A percentile compares a stretch with the other conserved stretches of the same genome.
Evolutionary conservation across 1,140 invertebrate genomes (phyloP).

Genomic region (Sycophaga agraensis): DNA sequence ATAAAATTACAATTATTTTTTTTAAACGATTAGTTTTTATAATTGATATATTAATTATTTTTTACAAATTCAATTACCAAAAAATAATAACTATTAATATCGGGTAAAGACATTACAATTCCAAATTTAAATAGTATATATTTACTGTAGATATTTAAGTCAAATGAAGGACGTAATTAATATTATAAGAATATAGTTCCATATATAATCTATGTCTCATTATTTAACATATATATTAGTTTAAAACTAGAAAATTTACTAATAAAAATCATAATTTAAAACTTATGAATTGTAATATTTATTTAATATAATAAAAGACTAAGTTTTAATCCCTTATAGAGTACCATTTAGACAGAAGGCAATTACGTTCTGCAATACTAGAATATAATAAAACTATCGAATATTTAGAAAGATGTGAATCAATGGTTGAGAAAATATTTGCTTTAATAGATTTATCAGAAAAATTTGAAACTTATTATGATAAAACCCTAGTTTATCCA

Average conservation of each 20-base stretch:
- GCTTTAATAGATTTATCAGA: slow-evolving; percentile 38
- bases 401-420: slow-evolving; percentile 30
- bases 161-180: too few relatives aligned
- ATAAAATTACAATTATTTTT: too few relatives aligned
- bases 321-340: slow-evolving; percentile 31
- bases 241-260: background rate
- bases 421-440: slow-evolving; percentile 33
- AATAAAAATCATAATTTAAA: background rate
- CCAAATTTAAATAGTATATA: too few relatives aligned
- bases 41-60: too few relatives aligned
- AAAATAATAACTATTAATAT: too few relatives aligned
- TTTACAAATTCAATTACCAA: too few relatives aligned
- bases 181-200: too few relatives aligned
- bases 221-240: too few relatives aligned
- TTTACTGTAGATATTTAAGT: too few relatives aligned
- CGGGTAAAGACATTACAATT: too few relatives aligned
- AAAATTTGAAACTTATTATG: slow-evolving; percentile 44
- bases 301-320: background rate
- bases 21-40: too few relatives aligned
- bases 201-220: too few relatives aligned
- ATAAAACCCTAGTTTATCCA: slow-evolving; percentile 36
- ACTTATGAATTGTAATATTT: background rate
- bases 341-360: slow-evolving; percentile 33
- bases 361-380: slow-evolving; percentile 33
- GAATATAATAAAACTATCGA: slow-evolving; percentile 37